A percentile compares a stretch with the other conserved stretches of the same genome.
Conservation (phyloP, 1,140 invertebrate species). For the Hyposmocoma kahamanoa region DNA sequence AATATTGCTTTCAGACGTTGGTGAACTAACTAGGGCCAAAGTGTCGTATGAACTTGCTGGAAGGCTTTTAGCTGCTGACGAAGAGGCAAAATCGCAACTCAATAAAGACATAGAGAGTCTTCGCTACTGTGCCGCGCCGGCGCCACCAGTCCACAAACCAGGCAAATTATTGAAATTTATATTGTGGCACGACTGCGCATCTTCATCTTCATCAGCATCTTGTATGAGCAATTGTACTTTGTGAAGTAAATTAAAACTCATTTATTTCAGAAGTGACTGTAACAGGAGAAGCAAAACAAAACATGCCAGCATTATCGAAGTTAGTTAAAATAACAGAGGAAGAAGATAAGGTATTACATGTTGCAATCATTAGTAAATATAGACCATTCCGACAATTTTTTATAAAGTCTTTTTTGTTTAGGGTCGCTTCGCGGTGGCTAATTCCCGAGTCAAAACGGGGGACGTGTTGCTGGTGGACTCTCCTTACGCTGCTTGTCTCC, state of each 20-base stretch:
- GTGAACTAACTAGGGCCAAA: slow-evolving; percentile 69
- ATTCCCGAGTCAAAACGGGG: slow-evolving; percentile 75
- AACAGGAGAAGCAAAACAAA: slow-evolving; percentile 41
- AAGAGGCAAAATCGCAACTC: slow-evolving; percentile 34
- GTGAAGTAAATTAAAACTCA: too few relatives aligned
- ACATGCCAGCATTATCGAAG: slow-evolving; percentile 54
- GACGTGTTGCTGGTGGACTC: slow-evolving; percentile 82
- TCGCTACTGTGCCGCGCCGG: slow-evolving; percentile 23
- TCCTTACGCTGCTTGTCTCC: slow-evolving; percentile 83
- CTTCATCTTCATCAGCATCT: too few relatives aligned
- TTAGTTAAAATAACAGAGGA: slow-evolving; percentile 53
- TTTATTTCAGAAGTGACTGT: too few relatives aligned
- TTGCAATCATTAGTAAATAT: too few relatives aligned
- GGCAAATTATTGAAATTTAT: too few relatives aligned
- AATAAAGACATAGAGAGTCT: slow-evolving; percentile 37
- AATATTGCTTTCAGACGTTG: slow-evolving; percentile 45
- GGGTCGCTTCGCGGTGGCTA: slow-evolving; percentile 74
- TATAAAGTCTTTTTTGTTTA: too few relatives aligned
- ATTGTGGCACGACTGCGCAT: too few relatives aligned
- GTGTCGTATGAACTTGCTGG: slow-evolving; percentile 76
- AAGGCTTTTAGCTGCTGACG: slow-evolving; percentile 63
- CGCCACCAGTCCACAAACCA: neutral
- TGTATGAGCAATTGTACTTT: too few relatives aligned
- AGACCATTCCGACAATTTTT: too few relatives aligned
- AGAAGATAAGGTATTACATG: slow-evolving; percentile 47